Conservation (phyloP, 2,888 invertebrate species). For the Heliothis peltigera region DNA sequence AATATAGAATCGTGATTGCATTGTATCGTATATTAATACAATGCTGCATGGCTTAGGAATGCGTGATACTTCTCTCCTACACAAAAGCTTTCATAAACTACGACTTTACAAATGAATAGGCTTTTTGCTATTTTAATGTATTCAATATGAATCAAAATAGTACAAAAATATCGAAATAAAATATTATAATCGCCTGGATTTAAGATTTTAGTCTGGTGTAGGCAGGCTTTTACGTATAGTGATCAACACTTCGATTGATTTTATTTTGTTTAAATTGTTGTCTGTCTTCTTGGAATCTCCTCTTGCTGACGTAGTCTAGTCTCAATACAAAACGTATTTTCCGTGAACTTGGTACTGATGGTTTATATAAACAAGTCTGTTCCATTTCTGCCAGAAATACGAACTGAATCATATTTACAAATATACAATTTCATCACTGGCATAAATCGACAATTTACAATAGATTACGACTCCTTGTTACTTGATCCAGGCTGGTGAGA, state of each 20-base stretch:
- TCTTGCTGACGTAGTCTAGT: constrained; percentile 1
- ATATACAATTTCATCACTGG: constrained; percentile 1
- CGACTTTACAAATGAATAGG: background rate
- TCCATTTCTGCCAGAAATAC: constrained; percentile 42
- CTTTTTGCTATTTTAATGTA: too few species aligned
- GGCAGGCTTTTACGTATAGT: background rate
- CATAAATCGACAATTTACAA: background rate
- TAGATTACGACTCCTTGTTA: too few species aligned
- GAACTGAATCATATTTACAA: constrained; percentile 14
- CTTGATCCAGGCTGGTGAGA: too few species aligned
- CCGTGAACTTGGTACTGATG: constrained; percentile 49
- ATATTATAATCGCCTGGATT: too few species aligned
- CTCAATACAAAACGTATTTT: constrained; percentile 19
- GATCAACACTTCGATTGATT: background rate
- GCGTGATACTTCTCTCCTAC: background rate
- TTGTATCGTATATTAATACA: constrained; percentile 54
- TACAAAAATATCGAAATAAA: too few species aligned
- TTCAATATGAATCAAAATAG: too few species aligned
- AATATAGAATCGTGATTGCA: constrained; percentile 72
- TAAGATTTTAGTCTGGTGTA: too few species aligned
- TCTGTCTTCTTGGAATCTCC: constrained; percentile 3
- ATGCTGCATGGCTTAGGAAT: constrained; percentile 35
- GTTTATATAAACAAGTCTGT: constrained; percentile 46
- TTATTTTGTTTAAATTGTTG: background rate
- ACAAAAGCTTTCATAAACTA: background rate